Evolutionary conservation across 92 coral and sea anemone species (phyloP), one percentile per base, ranked within the genome.

Genomic region (Siderastrea radians): DNA sequence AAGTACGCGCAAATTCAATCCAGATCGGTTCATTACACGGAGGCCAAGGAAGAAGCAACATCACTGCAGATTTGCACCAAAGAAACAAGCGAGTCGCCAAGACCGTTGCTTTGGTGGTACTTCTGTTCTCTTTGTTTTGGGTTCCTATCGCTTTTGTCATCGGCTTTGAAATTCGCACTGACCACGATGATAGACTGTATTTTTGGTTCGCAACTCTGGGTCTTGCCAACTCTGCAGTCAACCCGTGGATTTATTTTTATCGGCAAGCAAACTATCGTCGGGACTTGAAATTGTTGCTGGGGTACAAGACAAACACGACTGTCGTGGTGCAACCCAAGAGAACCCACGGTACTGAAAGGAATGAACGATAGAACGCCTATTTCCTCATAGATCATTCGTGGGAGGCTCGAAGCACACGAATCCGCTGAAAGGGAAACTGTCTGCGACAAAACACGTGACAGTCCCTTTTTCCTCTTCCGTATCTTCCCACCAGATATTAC

Each of bases 71-170:
- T 49, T 9, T 78, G 19, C 50, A 1, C 46, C 83, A 78, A 64
- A 78, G 83, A 8, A 78, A 78, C 83, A 78, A 78, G 68, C 83
- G 63, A 49, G 83, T 78, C 47, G 83, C 83, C 8, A 78, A 78
- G 72, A 78, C 72, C 47, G 47, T 78, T 8, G 83, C 72, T 46
- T 44, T 64, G 45, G 83, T 78, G 14, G 73, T 78, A n/a, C 1
- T 12, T 12, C 60, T 78, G 1, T 78, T 78, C 52, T 62, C 83
- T 6, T n/a, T 78, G 60, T 78, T 14, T 47, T 78, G 83, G 83
- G 10, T 78, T 3, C 83, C 83, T 38, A 78, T 78, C 6, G 72
- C 71, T 26, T 49, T 62, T 15, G 72, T 78, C 7, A 49, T 78
- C 19, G n/a, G 60, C 59, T 3, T 62, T 4, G 15, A 7, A 12